Conservation (phyloP, 2,797 vertebrate species). For the Geotrypetes seraphini region DNA sequence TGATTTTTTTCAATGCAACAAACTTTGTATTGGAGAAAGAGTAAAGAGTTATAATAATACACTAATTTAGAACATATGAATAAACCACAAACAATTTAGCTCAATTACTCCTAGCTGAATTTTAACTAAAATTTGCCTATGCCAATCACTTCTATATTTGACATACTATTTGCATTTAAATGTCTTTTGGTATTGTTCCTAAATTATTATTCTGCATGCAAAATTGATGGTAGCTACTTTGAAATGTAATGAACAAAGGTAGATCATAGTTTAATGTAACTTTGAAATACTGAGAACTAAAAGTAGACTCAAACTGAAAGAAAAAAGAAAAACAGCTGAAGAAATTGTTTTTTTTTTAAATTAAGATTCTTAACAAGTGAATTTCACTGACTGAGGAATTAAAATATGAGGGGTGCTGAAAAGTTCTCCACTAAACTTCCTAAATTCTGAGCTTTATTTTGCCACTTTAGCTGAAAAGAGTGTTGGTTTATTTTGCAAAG, state of each 20-base stretch:
- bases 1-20: too few relatives aligned
- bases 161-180: conserved; percentile 29
- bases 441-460: too few relatives aligned
- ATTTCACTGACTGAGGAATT: conserved; percentile 23
- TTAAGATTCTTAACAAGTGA: conserved; percentile 25
- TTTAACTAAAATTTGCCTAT: too few relatives aligned
- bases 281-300: conserved; percentile 18
- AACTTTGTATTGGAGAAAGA: too few relatives aligned
- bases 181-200: conserved; percentile 21
- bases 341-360: conserved; percentile 21
- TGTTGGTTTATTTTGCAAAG: too few relatives aligned
- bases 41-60: conserved; percentile 6
- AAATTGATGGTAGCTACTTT: conserved; percentile 26
- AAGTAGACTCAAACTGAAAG: conserved; percentile 26
- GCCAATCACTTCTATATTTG: too few relatives aligned
- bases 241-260: conserved; percentile 20
- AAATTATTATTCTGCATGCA: conserved; percentile 27
- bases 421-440: too few relatives aligned
- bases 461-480: too few relatives aligned
- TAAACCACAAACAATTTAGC: neutral
- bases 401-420: too few relatives aligned
- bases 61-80: conserved; percentile 7
- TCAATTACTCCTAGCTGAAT: conserved; percentile 9
- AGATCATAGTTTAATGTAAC: conserved; percentile 23
- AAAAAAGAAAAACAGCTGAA: too few relatives aligned